Conservation (phyloP, 2,113 vertebrate genomes). For the Seriola aureovittata region DNA sequence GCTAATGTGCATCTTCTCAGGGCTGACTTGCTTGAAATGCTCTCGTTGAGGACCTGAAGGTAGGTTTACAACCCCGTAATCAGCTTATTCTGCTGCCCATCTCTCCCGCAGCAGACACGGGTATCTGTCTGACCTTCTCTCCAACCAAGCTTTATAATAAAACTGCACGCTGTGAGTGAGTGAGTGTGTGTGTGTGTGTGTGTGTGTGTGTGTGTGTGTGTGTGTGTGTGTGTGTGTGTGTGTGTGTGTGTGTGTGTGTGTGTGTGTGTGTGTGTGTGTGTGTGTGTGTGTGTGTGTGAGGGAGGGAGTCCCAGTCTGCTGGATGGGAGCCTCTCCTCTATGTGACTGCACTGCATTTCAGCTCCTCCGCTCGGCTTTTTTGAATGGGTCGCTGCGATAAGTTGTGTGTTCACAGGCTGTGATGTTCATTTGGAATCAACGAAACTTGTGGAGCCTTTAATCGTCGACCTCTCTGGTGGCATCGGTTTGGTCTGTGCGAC, state of each 20-base stretch:
- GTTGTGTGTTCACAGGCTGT: conserved; percentile 23
- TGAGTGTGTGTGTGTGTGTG: neutral
- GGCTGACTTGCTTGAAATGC: conserved; percentile 73
- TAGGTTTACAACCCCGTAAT: conserved; percentile 66
- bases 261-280: neutral
- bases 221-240: conserved; percentile 2
- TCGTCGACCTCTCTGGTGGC: neutral
- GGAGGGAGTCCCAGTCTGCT: conserved; percentile 22
- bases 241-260: neutral
- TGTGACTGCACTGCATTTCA: conserved; percentile 12
- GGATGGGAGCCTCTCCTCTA: conserved; percentile 4
- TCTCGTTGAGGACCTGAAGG: conserved; percentile 74
- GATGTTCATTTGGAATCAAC: conserved; percentile 44
- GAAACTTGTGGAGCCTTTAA: conserved; percentile 59
- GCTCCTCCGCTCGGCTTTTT: too few species aligned
- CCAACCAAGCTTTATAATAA: conserved; percentile 41
- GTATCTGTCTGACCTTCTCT: conserved; percentile 63
- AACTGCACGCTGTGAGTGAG: conserved; percentile 27
- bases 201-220: neutral
- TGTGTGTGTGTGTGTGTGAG: neutral
- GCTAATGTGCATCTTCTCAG: conserved; percentile 70
- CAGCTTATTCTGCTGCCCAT: conserved; percentile 55
- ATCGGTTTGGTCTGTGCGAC: conserved; percentile 18
- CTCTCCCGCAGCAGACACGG: conserved; percentile 40
- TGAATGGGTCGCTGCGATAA: conserved; percentile 24